phyloP scores from a whole-genome alignment of 23 tunicate genomes.

The Diplosoma virens region DNA sequence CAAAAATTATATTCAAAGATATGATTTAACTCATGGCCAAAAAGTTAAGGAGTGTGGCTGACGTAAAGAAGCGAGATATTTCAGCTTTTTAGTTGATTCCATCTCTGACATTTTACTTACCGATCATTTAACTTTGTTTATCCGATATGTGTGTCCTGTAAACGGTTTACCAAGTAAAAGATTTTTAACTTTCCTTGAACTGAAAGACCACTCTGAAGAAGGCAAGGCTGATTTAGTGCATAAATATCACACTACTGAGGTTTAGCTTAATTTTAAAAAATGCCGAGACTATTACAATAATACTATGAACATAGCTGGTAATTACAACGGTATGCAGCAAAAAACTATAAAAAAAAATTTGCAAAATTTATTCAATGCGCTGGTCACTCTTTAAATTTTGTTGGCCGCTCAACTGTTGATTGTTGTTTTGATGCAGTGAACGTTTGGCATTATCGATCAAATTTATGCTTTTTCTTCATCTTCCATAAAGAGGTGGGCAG shows the following conservation, averaged over 20 bases:
- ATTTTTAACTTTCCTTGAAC: conserved; percentile 18
- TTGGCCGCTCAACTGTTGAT: conserved; percentile 23
- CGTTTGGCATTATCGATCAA: too few relatives aligned
- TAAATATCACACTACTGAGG: conserved; percentile 23
- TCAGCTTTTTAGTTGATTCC: conserved; percentile 21
- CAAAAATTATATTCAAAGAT: conserved; percentile 15
- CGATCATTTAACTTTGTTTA: conserved; percentile 21
- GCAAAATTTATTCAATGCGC: conserved; percentile 9
- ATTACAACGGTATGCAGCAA: conserved; percentile 25
- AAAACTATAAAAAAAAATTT: conserved; percentile 17
- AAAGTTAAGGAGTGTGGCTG: conserved; percentile 10
- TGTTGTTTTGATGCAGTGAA: conserved; percentile 22
- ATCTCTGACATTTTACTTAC: conserved; percentile 10
- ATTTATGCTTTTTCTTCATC: too few relatives aligned
- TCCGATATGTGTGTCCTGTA: conserved; percentile 24
- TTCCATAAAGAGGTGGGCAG: too few relatives aligned
- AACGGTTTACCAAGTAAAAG: conserved; percentile 26
- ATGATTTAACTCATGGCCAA: conserved; percentile 24
- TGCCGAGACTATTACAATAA: conserved; percentile 9
- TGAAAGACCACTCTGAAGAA: conserved; percentile 21
- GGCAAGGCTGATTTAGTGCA: conserved; percentile 17
- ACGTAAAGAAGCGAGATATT: conserved; percentile 19
- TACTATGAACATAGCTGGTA: conserved; percentile 16
- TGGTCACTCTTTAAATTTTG: conserved; percentile 23
- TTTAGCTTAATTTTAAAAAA: conserved; percentile 24